Percentiles rank a stretch among this genome's conserved stretches.
phyloP scores from a whole-genome alignment of 1,140 invertebrate genomes.

The Macrocentrus cingulum region DNA sequence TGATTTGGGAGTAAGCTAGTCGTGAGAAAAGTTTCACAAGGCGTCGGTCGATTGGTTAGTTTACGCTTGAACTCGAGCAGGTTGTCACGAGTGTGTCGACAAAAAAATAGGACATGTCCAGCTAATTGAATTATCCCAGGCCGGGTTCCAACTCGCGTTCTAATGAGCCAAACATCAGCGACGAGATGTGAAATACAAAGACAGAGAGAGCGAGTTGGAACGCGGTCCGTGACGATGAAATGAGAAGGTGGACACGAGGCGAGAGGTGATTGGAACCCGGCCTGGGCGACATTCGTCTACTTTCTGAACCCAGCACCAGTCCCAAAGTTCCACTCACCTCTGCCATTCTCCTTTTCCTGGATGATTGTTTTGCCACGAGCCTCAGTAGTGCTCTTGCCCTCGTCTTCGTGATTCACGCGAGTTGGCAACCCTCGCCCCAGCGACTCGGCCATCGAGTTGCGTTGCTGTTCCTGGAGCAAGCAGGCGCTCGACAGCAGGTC shows the following conservation, averaged over 20 bases:
- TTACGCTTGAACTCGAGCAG: too few species aligned
- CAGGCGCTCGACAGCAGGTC: slow-evolving; percentile 81
- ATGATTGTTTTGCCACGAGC: slow-evolving; percentile 46
- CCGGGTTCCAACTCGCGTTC: slow-evolving; percentile 43
- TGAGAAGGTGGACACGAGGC: slow-evolving; percentile 18
- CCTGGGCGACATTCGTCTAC: slow-evolving; percentile 28
- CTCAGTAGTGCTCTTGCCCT: slow-evolving; percentile 39
- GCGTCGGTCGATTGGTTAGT: too few species aligned
- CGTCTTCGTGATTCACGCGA: slow-evolving; percentile 24
- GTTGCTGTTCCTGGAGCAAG: slow-evolving; percentile 57
- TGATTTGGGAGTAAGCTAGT: too few species aligned
- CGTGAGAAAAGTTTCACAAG: too few species aligned
- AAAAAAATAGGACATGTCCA: neutral
- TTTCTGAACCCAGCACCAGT: slow-evolving; percentile 44
- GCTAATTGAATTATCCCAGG: slow-evolving; percentile 25
- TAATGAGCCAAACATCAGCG: slow-evolving; percentile 17
- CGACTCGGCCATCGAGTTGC: slow-evolving; percentile 46
- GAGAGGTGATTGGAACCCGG: slow-evolving; percentile 21
- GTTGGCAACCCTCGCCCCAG: slow-evolving; percentile 51
- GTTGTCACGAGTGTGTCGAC: neutral
- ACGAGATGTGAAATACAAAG: slow-evolving; percentile 2
- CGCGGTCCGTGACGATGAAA: slow-evolving; percentile 25
- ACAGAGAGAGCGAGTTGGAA: slow-evolving; percentile 34
- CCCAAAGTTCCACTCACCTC: slow-evolving; percentile 53
- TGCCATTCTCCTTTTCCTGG: slow-evolving; percentile 50